These are phyloP conservation scores for Athene cunicularia DNA, from an alignment of 2,113 vertebrate species.

Conservation along the genomic window DNA sequence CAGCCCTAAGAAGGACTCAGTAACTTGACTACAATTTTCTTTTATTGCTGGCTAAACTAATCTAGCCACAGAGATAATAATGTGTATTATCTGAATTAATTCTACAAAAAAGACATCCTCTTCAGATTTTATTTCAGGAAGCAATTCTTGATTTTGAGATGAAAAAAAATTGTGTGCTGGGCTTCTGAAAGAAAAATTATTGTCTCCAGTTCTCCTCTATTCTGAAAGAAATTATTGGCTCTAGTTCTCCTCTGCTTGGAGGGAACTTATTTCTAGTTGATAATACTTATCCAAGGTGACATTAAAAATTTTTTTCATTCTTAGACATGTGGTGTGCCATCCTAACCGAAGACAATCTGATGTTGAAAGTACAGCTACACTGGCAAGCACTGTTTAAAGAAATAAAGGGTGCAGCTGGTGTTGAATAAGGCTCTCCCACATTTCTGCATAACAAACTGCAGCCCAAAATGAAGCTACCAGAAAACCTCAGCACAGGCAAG, in stretches of 20 bases:
- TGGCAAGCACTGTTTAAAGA: neutral
- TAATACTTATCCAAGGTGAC: neutral
- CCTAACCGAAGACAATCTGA: neutral
- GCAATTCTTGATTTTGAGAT: neutral
- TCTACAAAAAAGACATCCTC: neutral
- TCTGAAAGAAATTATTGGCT: neutral
- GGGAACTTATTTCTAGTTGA: neutral
- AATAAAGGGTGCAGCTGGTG: neutral
- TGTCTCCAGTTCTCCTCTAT: neutral
- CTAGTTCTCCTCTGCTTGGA: neutral
- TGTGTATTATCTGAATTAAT: neutral
- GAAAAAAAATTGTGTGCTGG: neutral
- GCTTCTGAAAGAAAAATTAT: neutral
- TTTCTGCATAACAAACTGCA: neutral
- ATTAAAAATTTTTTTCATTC: neutral
- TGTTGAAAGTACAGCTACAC: neutral
- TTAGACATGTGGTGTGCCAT: neutral
- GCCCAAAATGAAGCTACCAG: neutral
- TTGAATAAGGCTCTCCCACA: neutral
- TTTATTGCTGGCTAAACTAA: neutral
- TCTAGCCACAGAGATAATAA: neutral
- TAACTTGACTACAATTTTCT: neutral
- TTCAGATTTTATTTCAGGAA: neutral
- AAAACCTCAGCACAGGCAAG: slow-evolving; percentile 9
- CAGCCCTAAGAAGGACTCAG: neutral